A percentile compares a stretch with the other conserved stretches of the same genome.
phyloP scores from a whole-genome alignment of 2,113 vertebrate genomes.

The Okapia johnstoni region DNA sequence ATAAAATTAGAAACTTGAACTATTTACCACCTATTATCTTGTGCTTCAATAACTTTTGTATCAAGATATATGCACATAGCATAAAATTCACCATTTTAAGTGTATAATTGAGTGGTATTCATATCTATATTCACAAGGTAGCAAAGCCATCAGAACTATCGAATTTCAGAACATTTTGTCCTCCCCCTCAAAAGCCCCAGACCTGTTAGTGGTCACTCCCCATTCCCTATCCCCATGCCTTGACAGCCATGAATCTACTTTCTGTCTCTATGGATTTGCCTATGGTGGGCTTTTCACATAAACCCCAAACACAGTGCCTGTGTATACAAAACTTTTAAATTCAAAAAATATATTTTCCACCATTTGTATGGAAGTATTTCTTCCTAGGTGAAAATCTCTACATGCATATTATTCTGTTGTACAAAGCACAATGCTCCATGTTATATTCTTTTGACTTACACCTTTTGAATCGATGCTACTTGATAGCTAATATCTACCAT shows the following conservation, averaged over 20 bases:
- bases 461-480: background rate
- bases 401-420: background rate
- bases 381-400: background rate
- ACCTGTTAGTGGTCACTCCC: background rate
- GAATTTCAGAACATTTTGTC: background rate
- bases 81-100: background rate
- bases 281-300: background rate
- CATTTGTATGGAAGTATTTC: background rate
- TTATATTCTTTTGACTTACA: background rate
- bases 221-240: background rate
- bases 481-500: background rate
- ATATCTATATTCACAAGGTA: background rate
- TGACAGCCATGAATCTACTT: background rate
- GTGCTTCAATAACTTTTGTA: background rate
- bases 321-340: background rate
- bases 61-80: background rate
- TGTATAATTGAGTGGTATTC: background rate
- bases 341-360: background rate
- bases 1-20: slow-evolving; percentile 4
- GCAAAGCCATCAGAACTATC: background rate
- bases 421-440: background rate
- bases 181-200: background rate
- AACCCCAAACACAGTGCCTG: background rate
- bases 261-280: background rate
- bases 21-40: background rate